phyloP scores from a whole-genome alignment of 1,140 invertebrate genomes.

The Drosophila eugracilis region DNA sequence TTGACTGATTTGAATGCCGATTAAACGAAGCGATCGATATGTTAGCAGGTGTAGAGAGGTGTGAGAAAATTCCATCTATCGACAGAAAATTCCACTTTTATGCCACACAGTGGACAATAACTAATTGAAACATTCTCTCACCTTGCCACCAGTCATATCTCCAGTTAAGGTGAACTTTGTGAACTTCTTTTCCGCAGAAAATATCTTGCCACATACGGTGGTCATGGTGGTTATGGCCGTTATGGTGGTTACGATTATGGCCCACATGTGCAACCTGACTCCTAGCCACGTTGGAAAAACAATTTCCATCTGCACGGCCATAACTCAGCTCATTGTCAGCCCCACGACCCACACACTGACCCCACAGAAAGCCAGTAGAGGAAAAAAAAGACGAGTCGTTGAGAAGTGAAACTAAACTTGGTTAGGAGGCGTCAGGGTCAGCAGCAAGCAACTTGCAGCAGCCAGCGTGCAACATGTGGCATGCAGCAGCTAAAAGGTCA shows the following conservation, averaged over 20 bases:
- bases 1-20: slow-evolving; percentile 36
- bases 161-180: slow-evolving; percentile 41
- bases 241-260: slow-evolving; percentile 42
- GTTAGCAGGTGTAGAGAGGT: slow-evolving; percentile 17
- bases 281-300: slow-evolving; percentile 58
- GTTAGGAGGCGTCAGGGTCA: slow-evolving; percentile 71
- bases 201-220: slow-evolving; percentile 38
- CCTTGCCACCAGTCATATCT: slow-evolving; percentile 38
- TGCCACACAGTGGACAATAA: slow-evolving; percentile 26
- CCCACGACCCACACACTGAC: slow-evolving; percentile 75
- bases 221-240: slow-evolving; percentile 36
- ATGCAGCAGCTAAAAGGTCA: slow-evolving; percentile 50
- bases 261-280: slow-evolving; percentile 57
- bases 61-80: slow-evolving; percentile 11
- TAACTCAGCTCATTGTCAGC: slow-evolving; percentile 77
- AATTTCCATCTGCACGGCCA: slow-evolving; percentile 76
- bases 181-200: slow-evolving; percentile 45
- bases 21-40: slow-evolving; percentile 19
- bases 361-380: slow-evolving; percentile 27
- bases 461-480: slow-evolving; percentile 15
- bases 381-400: slow-evolving; percentile 13
- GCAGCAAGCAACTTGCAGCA: slow-evolving; percentile 28
- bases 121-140: slow-evolving; percentile 60
- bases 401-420: slow-evolving; percentile 41
- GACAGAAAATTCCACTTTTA: slow-evolving; percentile 9